Evolutionary conservation across 2,888 invertebrate genomes (phyloP), one percentile per base, ranked within the genome.

Genomic region (Drosophila cyrtoloma): DNA sequence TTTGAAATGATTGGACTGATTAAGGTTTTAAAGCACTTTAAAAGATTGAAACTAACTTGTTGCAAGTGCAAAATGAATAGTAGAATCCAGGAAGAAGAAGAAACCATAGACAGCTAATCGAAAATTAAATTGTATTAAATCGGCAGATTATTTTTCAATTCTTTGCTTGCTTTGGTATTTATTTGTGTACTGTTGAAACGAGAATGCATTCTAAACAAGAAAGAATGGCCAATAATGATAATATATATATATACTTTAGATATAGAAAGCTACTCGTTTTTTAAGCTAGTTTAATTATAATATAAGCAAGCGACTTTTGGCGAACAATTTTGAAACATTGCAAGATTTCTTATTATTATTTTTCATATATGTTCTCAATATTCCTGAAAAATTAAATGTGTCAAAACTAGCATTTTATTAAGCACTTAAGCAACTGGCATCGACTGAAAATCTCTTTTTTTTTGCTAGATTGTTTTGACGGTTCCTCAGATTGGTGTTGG

Each of bases 391-490:
- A 47, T 16, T 16, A 16, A 47, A 42, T n/a, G n/a, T n/a, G 10
- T 5, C 5, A 37, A 37, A 32, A 3, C 7, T 19, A 37, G 19
- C 3, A 19, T 2, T 37, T 4, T 28, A 5, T 42, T 42, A n/a
- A n/a, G 42, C n/a, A 39, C 3, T 9, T 19, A 9, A 42, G n/a
- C 42, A 42, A 44, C 22, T 14, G 5, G 4, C 26, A 42, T 9
- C 12, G 33, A 6, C 14, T 32, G 52, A 10, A 42, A 55, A n/a
- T 52, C 6, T 0, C 0, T 16, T 32, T 16, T 28, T 35, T 35
- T 35, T 16, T 44, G 30, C 30, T 12, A 32, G 51, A 55, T 51
- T 50, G 42, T 51, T 37, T 22, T 39, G 56, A 62, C 39, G 57
- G 37, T 52, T 70, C 14, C 35, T 35, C 26, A 37, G 51, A 4